These are phyloP conservation scores for Arge pagana DNA, from an alignment of 2,888 invertebrate genomes.

Conservation along the genomic window DNA sequence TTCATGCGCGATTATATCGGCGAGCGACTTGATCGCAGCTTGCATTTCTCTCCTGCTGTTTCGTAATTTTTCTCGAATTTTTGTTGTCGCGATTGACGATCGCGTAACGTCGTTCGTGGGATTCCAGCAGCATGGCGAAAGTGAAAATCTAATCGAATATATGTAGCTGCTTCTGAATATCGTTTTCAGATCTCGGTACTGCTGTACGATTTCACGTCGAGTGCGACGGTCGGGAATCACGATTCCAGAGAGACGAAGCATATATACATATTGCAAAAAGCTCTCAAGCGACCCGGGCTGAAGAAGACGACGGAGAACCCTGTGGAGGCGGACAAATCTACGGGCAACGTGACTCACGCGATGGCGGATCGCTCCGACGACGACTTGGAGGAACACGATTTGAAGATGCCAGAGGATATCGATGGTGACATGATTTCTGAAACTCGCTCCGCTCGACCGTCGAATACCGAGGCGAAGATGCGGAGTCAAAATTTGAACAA, in stretches of 20 bases:
- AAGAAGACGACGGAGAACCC: slow-evolving; percentile 28
- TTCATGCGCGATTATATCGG: too few relatives aligned
- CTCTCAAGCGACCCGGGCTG: slow-evolving; percentile 39
- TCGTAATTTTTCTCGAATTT: too few relatives aligned
- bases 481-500: slow-evolving; percentile 44
- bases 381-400: slow-evolving; percentile 4
- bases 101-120: too few relatives aligned
- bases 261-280: slow-evolving; percentile 50
- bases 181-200: slow-evolving; percentile 4
- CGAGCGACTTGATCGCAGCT: too few relatives aligned
- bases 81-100: too few relatives aligned
- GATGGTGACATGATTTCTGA: slow-evolving; percentile 25
- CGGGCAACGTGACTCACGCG: slow-evolving; percentile 26
- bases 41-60: too few relatives aligned
- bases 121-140: too few relatives aligned
- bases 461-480: slow-evolving; percentile 18
- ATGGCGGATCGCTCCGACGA: slow-evolving; percentile 46
- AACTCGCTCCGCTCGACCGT: slow-evolving; percentile 20
- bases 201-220: slow-evolving; percentile 52
- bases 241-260: slow-evolving; percentile 52
- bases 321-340: slow-evolving; percentile 11
- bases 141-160: too few relatives aligned
- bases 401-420: too few relatives aligned
- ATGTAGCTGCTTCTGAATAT: not conserved
- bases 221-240: slow-evolving; percentile 46